These are phyloP conservation scores for Phodopus roborovskii DNA, from an alignment of 2,113 vertebrate species.

Conservation along the genomic window DNA sequence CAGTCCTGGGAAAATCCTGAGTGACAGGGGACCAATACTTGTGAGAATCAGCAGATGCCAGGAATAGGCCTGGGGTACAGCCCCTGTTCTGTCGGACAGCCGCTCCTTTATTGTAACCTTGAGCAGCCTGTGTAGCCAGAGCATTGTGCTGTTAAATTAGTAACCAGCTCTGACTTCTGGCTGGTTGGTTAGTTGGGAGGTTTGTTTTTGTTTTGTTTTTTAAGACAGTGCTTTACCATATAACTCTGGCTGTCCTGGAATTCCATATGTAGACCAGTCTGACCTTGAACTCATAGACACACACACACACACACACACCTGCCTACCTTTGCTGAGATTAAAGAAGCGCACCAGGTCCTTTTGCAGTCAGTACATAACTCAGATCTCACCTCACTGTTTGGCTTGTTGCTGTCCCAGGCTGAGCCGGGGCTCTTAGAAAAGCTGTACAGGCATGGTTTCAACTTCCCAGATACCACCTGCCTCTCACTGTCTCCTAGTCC, in stretches of 20 bases:
- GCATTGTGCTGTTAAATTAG: no score
- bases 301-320: neutral
- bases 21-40: fast-evolving
- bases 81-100: no score
- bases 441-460: neutral
- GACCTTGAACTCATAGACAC: neutral
- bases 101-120: neutral
- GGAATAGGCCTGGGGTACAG: neutral
- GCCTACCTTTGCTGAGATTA: neutral
- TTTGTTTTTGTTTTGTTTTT: neutral
- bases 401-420: neutral
- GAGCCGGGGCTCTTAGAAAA: neutral
- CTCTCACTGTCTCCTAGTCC: neutral
- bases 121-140: neutral
- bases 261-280: neutral
- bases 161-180: neutral
- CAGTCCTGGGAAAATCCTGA: neutral
- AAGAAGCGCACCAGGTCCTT: neutral
- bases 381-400: neutral
- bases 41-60: neutral
- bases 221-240: neutral
- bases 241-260: neutral
- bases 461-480: neutral
- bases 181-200: neutral
- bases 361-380: neutral